Evolutionary conservation across 1,140 invertebrate genomes (phyloP).

Genomic region (Odontomachus brunneus): DNA sequence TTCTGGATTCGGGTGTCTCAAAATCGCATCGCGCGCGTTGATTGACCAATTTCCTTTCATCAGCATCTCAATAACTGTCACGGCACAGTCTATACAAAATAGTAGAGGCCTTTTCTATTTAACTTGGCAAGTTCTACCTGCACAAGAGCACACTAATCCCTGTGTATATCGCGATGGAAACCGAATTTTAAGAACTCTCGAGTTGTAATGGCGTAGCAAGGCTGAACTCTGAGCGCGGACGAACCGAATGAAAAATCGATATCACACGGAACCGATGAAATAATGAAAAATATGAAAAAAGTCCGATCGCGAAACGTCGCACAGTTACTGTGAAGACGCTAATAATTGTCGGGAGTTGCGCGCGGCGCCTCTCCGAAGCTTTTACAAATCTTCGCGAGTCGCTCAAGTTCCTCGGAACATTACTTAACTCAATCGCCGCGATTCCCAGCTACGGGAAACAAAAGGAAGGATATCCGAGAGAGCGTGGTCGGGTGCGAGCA

Average conservation of each 20-base stretch:
- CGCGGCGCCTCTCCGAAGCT: background rate
- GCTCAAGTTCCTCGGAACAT: slow-evolving; percentile 38
- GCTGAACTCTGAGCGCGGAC: too few relatives aligned
- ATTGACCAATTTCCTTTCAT: too few relatives aligned
- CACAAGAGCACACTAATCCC: too few relatives aligned
- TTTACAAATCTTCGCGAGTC: slow-evolving; percentile 39
- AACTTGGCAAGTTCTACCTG: too few relatives aligned
- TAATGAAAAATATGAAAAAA: slow-evolving; percentile 4
- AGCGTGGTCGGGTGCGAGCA: slow-evolving; percentile 26
- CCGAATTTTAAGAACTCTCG: too few relatives aligned
- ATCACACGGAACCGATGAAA: background rate
- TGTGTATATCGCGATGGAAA: too few relatives aligned
- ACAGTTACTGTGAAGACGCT: slow-evolving; percentile 15
- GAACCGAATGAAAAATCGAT: background rate
- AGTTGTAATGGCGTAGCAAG: too few relatives aligned
- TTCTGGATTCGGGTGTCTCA: too few relatives aligned
- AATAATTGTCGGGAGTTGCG: slow-evolving; percentile 27
- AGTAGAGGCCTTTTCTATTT: too few relatives aligned
- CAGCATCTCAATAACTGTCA: too few relatives aligned
- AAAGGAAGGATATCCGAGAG: slow-evolving; percentile 34
- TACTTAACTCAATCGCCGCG: slow-evolving; percentile 47
- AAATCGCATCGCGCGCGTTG: too few relatives aligned
- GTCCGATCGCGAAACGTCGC: background rate
- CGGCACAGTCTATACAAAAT: too few relatives aligned
- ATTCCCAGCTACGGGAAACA: slow-evolving; percentile 39